Conservation (phyloP, 2,113 vertebrate species). For the Crotalus horridus region DNA sequence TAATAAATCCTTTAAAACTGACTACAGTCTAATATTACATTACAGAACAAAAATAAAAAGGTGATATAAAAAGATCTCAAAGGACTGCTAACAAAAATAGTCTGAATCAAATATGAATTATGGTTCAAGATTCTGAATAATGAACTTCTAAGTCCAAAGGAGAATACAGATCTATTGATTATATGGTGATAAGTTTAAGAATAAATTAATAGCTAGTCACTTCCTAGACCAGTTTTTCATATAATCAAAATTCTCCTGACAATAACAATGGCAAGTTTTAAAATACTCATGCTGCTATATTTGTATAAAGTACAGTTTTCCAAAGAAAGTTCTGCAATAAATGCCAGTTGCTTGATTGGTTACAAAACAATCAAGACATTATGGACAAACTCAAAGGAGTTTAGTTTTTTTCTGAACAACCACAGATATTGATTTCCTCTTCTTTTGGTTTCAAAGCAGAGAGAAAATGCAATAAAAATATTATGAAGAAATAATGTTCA, state of each 20-base stretch:
- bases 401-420: neutral
- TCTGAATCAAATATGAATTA: neutral
- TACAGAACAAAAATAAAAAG: neutral
- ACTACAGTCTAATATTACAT: neutral
- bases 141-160: neutral
- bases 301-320: neutral
- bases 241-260: neutral
- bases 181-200: neutral
- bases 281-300: neutral
- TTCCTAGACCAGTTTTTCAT: neutral
- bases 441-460: neutral
- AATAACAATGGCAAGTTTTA: neutral
- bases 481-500: neutral
- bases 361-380: neutral
- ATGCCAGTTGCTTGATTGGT: neutral
- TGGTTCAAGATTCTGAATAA: neutral
- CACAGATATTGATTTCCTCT: neutral
- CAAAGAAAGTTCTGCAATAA: neutral
- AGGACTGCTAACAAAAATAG: neutral
- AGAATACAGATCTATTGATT: fast-evolving
- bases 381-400: slow-evolving; percentile 7
- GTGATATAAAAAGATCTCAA: neutral
- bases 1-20: neutral
- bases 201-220: neutral
- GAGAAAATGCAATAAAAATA: neutral